Evolutionary conservation across 1,140 invertebrate genomes (phyloP), one percentile per base, ranked within the genome.

Genomic region (Anadara kagoshimensis): DNA sequence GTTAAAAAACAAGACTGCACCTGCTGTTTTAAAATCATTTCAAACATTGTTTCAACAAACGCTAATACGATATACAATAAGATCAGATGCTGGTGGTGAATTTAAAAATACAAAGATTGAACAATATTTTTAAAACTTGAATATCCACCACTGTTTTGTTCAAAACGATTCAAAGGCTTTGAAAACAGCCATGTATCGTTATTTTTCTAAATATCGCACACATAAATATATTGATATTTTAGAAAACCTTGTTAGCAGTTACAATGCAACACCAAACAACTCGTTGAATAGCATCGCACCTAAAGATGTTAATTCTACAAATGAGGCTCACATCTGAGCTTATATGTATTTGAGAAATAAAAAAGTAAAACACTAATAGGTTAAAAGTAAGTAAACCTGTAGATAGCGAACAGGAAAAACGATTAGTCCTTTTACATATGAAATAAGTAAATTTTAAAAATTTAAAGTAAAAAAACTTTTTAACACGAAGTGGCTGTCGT

Each of bases 11-110:
- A 79, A 79, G 61, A 65, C 59, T 43, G 73, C 66, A 14, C 58
- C 73, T 62, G 20, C 29, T 54, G 71, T 79, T 12, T 36, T 73
- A 63, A 47, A 53, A 18, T 69, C 69, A 44, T 56, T 79, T n/a
- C 73, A 73, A 61, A 36, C 54, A 26, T 49, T 75, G 26, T 36
- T 72, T 16, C 1, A 47, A 20, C 45, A 67, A n/a, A 54, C 54
- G 24, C 20, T 18, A 43, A 72, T 53, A 62, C 16, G 20, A 63
- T 41, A 44, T 51, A 49, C 53, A 44, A 16, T 76, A 5, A 36
- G 73, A 7, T 47, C 65, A 14, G 73, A 79, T 26, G 73, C 66
- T 36, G 78, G 75, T n/a, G 56, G 45, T n/a, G 68, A 79, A 43
- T 76, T 76, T 44, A 53, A 44, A 7, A 74, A 69, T 51, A 49